Evolutionary conservation across 53 echinoderm and acorn worm species (phyloP).

Genomic region (Crossaster papposus): DNA sequence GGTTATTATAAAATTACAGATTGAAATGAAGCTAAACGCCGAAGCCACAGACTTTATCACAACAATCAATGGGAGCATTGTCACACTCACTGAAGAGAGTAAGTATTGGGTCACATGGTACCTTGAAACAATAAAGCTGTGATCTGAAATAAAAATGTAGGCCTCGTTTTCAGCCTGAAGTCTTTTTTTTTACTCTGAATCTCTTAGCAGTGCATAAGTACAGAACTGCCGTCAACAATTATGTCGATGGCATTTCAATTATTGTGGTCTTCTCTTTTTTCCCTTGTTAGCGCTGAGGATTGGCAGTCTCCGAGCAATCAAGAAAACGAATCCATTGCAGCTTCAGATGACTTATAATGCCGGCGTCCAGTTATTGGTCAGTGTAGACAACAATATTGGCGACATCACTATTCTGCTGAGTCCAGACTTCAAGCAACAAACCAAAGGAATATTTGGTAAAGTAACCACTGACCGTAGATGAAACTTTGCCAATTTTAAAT

Average conservation of each 20-base stretch:
- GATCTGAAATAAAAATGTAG: not conserved
- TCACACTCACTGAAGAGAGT: not conserved
- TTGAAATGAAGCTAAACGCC: constrained; percentile 55
- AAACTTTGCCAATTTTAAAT: too few species aligned
- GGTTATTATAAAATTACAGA: too few species aligned
- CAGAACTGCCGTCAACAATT: not conserved
- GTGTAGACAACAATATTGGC: constrained; percentile 15
- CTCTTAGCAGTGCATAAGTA: not conserved
- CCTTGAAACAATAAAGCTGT: not conserved
- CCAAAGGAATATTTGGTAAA: constrained; percentile 45
- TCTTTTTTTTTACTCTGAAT: too few species aligned
- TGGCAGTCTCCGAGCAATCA: not conserved
- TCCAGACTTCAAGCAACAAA: constrained; percentile 9
- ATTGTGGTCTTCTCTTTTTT: not conserved
- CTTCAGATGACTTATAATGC: not conserved
- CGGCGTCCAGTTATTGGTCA: constrained; percentile 14
- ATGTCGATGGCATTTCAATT: not conserved
- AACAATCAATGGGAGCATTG: constrained; percentile 38
- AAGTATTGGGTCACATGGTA: not conserved
- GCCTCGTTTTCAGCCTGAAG: not conserved
- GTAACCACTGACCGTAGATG: not conserved
- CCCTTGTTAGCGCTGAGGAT: not conserved
- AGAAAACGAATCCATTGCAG: not conserved
- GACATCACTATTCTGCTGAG: constrained; percentile 47
- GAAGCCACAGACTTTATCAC: constrained; percentile 48